These are phyloP conservation scores for Sycobia sp. DNA, from an alignment of 1,140 invertebrate species.

Conservation along the genomic window DNA sequence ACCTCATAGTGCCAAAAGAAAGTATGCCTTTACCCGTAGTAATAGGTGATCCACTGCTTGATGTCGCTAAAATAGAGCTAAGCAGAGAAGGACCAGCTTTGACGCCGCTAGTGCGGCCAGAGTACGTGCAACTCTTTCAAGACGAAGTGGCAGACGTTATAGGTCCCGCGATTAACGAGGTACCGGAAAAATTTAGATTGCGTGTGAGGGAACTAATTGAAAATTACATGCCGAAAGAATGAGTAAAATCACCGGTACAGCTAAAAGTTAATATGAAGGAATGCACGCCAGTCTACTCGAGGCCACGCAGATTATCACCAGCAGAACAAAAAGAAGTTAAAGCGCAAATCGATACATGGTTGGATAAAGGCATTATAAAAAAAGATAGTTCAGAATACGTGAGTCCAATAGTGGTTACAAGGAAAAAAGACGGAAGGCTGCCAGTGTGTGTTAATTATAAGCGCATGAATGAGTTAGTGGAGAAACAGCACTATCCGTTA, in stretches of 20 bases:
- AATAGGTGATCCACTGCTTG: conserved; percentile 31
- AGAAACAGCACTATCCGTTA: background rate
- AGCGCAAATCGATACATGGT: conserved; percentile 7
- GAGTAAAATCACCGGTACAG: background rate
- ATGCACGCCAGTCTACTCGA: background rate
- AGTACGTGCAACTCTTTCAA: background rate
- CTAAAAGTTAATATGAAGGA: conserved; percentile 18
- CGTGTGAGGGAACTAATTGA: conserved; percentile 2
- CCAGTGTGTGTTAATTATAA: conserved; percentile 11
- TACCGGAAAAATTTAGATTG: background rate
- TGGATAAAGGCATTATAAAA: conserved; percentile 6
- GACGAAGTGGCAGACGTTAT: background rate
- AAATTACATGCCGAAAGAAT: conserved; percentile 4
- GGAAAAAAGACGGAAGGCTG: background rate
- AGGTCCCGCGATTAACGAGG: background rate
- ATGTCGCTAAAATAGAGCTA: conserved; percentile 19
- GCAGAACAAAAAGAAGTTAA: conserved; percentile 14
- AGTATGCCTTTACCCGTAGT: conserved; percentile 16
- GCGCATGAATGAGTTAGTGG: background rate
- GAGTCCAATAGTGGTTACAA: background rate
- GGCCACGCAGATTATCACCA: conserved; percentile 23
- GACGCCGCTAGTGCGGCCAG: background rate
- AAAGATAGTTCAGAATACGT: conserved; percentile 3
- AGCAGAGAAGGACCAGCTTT: conserved; percentile 4
- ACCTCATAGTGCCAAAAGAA: conserved; percentile 20